Evolutionary conservation across 2,888 invertebrate species (phyloP).

Genomic region (Amiota minor): DNA sequence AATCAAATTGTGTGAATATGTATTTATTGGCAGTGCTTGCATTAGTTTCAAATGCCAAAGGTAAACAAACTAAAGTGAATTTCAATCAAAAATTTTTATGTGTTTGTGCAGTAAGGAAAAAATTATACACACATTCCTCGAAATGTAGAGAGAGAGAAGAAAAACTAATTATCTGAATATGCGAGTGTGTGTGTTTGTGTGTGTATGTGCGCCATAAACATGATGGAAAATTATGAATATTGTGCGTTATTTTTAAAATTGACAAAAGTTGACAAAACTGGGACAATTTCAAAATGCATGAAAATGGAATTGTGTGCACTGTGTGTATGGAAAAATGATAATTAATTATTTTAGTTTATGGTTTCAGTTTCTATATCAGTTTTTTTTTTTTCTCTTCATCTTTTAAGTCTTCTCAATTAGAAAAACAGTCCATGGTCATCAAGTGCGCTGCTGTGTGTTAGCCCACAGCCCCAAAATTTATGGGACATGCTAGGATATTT

Average conservation of each 20-base stretch:
- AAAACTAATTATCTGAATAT: constrained; percentile 20
- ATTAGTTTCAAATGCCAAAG: constrained; percentile 71
- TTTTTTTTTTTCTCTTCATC: neutral
- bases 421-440: constrained; percentile 28
- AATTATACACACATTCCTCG: constrained; percentile 50
- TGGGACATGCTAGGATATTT: constrained; percentile 16
- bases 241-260: constrained; percentile 11
- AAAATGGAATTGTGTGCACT: neutral
- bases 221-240: neutral
- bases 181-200: constrained; percentile 31
- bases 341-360: neutral
- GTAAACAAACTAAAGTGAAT: constrained; percentile 56
- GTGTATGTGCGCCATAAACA: constrained; percentile 34
- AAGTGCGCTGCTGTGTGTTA: neutral
- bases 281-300: constrained; percentile 1
- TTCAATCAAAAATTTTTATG: constrained; percentile 11
- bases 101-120: constrained; percentile 45
- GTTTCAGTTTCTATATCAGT: neutral
- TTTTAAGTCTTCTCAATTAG: neutral
- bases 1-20: constrained; percentile 61
- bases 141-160: constrained; percentile 48
- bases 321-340: too few species aligned
- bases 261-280: neutral
- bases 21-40: constrained; percentile 68
- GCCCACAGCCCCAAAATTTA: constrained; percentile 19